Evolutionary conservation across 2,888 invertebrate genomes (phyloP).

Genomic region (Oasisia sp.): DNA sequence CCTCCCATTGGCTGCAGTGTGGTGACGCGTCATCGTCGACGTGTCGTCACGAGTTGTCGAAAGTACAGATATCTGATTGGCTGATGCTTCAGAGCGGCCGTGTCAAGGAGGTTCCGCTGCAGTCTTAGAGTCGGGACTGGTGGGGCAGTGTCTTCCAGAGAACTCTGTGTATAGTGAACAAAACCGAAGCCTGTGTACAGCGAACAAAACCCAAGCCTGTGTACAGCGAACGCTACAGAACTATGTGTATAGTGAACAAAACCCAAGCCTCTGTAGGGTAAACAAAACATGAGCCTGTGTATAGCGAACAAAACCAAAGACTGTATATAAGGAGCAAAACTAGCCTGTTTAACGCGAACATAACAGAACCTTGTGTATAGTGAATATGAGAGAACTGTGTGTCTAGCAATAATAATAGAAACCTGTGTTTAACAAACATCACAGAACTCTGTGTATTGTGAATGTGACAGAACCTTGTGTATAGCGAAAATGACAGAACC

Average conservation of each 20-base stretch:
- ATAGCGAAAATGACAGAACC: not conserved
- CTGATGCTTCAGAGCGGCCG: not conserved
- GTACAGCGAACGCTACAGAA: too few species aligned
- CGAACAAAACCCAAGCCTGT: too few species aligned
- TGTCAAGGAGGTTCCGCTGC: not conserved
- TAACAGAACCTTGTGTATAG: too few species aligned
- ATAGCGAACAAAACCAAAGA: not conserved
- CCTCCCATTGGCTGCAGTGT: not conserved
- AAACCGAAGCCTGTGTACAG: too few species aligned
- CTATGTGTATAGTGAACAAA: too few species aligned
- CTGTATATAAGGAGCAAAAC: not conserved
- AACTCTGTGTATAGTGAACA: not conserved
- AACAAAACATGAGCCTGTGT: not conserved
- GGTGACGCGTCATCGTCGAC: not conserved
- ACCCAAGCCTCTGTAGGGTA: not conserved
- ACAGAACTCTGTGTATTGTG: not conserved
- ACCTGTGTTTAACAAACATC: too few species aligned
- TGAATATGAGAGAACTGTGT: too few species aligned
- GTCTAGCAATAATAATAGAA: too few species aligned
- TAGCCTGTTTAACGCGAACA: too few species aligned
- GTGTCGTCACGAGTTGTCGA: not conserved
- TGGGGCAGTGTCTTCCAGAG: not conserved
- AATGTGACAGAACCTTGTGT: not conserved
- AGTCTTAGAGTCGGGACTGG: not conserved
- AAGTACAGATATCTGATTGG: not conserved